phyloP scores from a whole-genome alignment of 2,797 vertebrate genomes.

The Hapalemur alaotrensis region DNA sequence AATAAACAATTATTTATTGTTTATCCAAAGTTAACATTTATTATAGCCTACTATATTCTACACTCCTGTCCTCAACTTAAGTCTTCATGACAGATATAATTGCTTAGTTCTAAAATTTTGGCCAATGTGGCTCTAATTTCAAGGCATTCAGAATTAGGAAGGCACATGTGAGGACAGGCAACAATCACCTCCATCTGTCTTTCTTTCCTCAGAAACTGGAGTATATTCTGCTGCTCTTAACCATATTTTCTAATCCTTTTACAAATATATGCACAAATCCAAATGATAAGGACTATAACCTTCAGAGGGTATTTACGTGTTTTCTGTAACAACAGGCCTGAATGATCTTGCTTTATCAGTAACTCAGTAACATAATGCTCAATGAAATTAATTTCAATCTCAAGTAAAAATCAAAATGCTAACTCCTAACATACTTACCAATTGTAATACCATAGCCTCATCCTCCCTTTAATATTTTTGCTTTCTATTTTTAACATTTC shows the following conservation, averaged over 20 bases:
- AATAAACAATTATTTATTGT: not conserved
- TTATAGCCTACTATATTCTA: not conserved
- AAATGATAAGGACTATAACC: not conserved
- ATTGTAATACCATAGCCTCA: not conserved
- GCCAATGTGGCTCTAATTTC: slow-evolving; percentile 12
- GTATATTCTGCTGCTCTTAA: not conserved
- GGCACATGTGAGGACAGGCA: not conserved
- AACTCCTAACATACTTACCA: not conserved
- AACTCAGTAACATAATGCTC: not conserved
- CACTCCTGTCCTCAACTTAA: not conserved
- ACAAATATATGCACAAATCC: not conserved
- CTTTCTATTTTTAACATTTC: slow-evolving; percentile 7
- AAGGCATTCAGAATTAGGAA: not conserved
- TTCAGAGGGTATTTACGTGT: not conserved
- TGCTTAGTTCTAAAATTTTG: not conserved
- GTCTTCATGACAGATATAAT: not conserved
- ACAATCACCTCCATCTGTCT: not conserved
- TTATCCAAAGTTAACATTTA: not conserved
- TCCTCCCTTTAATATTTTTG: not conserved
- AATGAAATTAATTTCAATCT: slow-evolving; percentile 1
- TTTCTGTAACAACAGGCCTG: not conserved
- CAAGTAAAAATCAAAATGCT: not conserved
- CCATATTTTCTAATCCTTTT: not conserved
- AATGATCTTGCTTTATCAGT: not conserved
- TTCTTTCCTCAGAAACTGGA: not conserved